These are phyloP conservation scores for Drosophila elegans DNA, from an alignment of 1,140 invertebrate genomes.

Conservation along the genomic window DNA sequence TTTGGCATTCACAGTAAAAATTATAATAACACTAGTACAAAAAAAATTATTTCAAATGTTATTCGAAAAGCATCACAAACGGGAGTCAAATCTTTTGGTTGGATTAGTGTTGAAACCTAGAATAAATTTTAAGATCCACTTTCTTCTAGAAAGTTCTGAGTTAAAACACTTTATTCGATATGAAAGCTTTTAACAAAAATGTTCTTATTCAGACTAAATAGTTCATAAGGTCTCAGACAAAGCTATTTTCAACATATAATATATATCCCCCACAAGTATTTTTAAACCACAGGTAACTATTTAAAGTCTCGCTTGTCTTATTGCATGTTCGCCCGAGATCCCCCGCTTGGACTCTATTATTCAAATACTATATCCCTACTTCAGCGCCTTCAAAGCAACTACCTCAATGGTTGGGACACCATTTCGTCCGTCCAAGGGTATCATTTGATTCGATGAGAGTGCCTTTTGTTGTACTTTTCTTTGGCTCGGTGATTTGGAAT, in stretches of 20 bases:
- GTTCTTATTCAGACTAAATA: too few species aligned
- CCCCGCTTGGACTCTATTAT: conserved; percentile 10
- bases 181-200: too few species aligned
- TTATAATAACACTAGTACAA: too few species aligned
- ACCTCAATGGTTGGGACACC: conserved; percentile 10
- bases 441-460: conserved; percentile 70
- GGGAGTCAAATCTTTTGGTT: too few species aligned
- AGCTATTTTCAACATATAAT: neutral
- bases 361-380: conserved; percentile 8
- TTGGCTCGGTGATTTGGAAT: conserved; percentile 34
- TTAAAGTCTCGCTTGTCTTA: neutral
- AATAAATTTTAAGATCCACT: too few species aligned
- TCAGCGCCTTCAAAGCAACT: conserved; percentile 10
- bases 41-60: too few species aligned
- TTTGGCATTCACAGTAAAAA: too few species aligned
- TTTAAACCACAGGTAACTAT: neutral
- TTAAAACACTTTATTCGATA: too few species aligned
- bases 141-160: too few species aligned
- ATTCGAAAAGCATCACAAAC: too few species aligned
- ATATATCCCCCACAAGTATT: neutral
- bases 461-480: conserved; percentile 68
- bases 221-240: neutral
- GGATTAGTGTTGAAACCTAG: too few species aligned
- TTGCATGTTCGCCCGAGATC: neutral
- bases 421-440: conserved; percentile 41